Evolutionary conservation across 2,797 vertebrate species (phyloP), one percentile per base, ranked within the genome.

Genomic region (Apodemus agrarius): DNA sequence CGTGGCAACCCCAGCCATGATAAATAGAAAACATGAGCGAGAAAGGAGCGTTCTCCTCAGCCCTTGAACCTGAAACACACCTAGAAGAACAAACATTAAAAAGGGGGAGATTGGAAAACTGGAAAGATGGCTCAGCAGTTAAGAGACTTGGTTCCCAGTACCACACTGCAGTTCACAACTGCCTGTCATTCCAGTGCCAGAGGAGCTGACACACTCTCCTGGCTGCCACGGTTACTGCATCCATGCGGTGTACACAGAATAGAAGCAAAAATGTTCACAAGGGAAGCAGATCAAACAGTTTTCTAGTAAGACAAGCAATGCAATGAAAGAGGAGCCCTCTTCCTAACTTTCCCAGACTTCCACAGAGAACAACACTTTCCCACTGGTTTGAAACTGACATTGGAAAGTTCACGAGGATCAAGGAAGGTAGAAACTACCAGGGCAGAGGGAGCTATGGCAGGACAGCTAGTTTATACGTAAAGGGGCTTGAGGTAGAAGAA

Each of bases 11-110:
- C 89, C 29, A 10, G 81, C 80, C 49, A 85, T 1, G 11, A 54
- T 16, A 93, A 93, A 37, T 79, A 52, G 46, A 21, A 95, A 96
- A 80, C 22, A 65, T 4, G 6, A 93, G 37, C 43, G 63, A 93
- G 96, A 87, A 96, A 63, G 21, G 1, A 63, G 7, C n/a, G 84
- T 63, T 94, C 40, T 84, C 69, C 82, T 81, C 74, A 16, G 21
- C 22, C 74, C 72, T 75, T 93, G 84, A 96, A 83, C 67, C 52
- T 86, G 75, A 92, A 95, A 93, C 75, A 76, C 10, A 61, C 40
- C 29, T 86, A 31, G 26, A 94, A 82, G 63, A 88, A 92, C 29
- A 81, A 90, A 43, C 52, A 79, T 72, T 81, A 49, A 61, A 59
- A 80, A 7, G 12, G 75, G 14, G 9, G 12, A 79, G 19, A 82